Evolutionary conservation across 2,113 vertebrate genomes (phyloP), one percentile per base, ranked within the genome.

Genomic region (Muntiacus reevesi): DNA sequence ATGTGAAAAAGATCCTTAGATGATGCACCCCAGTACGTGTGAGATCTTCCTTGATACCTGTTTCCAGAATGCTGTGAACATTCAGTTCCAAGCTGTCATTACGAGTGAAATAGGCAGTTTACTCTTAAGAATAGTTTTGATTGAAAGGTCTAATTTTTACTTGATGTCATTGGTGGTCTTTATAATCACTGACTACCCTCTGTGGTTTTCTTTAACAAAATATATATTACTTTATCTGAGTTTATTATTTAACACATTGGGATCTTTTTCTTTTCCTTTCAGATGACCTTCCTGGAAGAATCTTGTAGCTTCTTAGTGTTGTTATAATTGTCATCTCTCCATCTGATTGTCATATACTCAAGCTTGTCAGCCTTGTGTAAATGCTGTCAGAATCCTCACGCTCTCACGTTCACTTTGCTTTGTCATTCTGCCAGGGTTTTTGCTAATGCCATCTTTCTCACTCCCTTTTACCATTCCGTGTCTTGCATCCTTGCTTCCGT

Each of bases 1-100:
- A 99, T 99, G 99, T 99, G 99, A 99, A 99, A 99, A 99, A 99
- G 99, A 99, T 99, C 99, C 99, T 99, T 99, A 99, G 99, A 99
- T 99, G 99, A 99, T 99, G 99, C 54, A 45, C 98, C 98, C 98
- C 19, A 98, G 98, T 99, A 98, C 98, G 98, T 97, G 95, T 96
- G 98, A 98, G 98, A 99, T 99, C 97, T 98, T 98, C 98, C 98
- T 98, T 98, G 98, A 98, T 99, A 98, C 98, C 94, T 98, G 97
- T 98, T 96, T 98, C 92, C 95, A 98, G 98, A 98, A 98, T 99
- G 98, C 98, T 98, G 98, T 99, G 98, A 99, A 99, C 98, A 99
- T 98, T 98, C 94, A 98, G 98, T 99, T 99, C 92, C 91, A 98
- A 98, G 95, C 99, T 98, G 99, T 99, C 99, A 99, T 99, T 99